These are phyloP conservation scores for Phytoseiulus persimilis DNA, from an alignment of 2,888 invertebrate species.

Conservation along the genomic window DNA sequence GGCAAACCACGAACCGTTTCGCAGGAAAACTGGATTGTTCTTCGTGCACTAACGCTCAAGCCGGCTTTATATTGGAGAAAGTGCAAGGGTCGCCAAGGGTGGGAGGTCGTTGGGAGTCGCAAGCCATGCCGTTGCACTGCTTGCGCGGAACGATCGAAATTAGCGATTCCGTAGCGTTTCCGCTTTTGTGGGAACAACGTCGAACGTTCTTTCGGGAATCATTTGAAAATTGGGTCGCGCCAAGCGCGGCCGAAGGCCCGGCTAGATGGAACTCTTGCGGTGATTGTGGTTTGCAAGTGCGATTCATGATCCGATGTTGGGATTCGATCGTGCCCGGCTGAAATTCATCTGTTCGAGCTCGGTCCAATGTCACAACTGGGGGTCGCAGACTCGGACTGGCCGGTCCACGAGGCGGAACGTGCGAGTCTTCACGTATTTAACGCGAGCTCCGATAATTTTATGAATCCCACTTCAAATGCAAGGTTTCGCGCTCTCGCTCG, in stretches of 20 bases:
- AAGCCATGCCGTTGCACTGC: background rate
- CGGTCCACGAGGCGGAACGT: too few species aligned
- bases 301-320: too few species aligned
- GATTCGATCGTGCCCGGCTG: too few species aligned
- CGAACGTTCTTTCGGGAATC: background rate
- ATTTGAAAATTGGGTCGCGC: background rate
- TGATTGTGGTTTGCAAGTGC: too few species aligned
- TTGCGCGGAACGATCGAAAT: background rate
- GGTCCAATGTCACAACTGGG: too few species aligned
- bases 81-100: background rate
- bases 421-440: too few species aligned
- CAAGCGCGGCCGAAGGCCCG: background rate
- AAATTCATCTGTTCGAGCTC: too few species aligned
- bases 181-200: background rate
- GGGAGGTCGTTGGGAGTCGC: conserved; percentile 5
- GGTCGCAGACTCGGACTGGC: too few species aligned
- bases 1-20: background rate
- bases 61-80: background rate
- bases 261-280: too few species aligned
- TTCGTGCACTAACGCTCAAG: background rate
- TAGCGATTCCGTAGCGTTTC: background rate
- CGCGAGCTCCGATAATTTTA: too few species aligned
- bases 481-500: too few species aligned
- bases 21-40: background rate
- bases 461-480: too few species aligned